Conservation (phyloP, 2,797 vertebrate genomes). For the Buphagus erythrorhynchus region DNA sequence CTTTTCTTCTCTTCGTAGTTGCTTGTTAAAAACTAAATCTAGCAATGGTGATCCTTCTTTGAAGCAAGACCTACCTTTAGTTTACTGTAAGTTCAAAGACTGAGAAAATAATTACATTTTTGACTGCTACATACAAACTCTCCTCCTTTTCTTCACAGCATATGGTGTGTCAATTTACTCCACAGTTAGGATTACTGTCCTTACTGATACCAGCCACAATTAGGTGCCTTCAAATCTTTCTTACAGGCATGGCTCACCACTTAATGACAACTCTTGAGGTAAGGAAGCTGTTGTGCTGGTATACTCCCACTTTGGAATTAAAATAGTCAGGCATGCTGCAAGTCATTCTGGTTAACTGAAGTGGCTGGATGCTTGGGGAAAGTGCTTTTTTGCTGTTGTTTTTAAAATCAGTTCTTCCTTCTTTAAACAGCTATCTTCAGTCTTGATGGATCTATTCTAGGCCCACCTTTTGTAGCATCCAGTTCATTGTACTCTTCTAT, state of each 20-base stretch:
- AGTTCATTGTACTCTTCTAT: conserved; percentile 90
- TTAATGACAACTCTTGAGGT: not conserved
- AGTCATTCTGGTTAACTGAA: not conserved
- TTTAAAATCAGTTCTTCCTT: not conserved
- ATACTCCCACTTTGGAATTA: not conserved
- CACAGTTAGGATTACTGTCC: not conserved
- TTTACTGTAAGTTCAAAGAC: not conserved
- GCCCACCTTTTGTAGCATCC: conserved; percentile 78
- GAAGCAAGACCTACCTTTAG: not conserved
- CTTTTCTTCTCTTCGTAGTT: not conserved
- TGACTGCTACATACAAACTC: not conserved
- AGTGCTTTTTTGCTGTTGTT: not conserved
- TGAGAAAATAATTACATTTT: not conserved
- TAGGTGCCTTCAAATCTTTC: not conserved
- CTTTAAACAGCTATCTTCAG: conserved; percentile 81
- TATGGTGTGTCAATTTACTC: not conserved
- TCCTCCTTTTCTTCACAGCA: not conserved
- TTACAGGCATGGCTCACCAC: not conserved
- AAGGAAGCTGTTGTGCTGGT: not conserved
- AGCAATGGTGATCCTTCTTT: not conserved
- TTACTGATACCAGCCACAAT: not conserved
- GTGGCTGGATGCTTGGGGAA: not conserved
- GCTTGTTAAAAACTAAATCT: not conserved
- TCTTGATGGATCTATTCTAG: conserved; percentile 77
- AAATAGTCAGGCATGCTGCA: not conserved